These are phyloP conservation scores for Lasioglossum villosulum DNA, from an alignment of 2,888 invertebrate genomes.

Conservation along the genomic window DNA sequence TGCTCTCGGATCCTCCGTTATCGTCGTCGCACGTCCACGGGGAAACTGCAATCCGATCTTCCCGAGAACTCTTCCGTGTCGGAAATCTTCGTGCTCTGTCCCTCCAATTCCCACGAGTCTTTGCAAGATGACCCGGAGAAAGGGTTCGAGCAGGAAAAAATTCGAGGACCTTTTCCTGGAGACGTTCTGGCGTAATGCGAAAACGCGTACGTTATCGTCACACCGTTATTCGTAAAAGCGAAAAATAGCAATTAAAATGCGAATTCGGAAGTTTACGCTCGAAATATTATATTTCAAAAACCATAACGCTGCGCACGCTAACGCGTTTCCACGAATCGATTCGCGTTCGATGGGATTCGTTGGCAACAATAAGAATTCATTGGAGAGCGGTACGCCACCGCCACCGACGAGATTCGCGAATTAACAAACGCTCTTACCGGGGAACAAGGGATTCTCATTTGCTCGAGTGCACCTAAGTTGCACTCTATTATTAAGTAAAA, in stretches of 20 bases:
- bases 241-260: no score
- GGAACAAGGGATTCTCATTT: slow-evolving; percentile 18
- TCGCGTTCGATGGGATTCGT: background rate
- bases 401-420: background rate
- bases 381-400: background rate
- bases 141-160: background rate
- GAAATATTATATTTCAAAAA: background rate
- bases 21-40: background rate
- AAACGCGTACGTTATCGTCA: no score
- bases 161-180: no score
- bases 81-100: background rate
- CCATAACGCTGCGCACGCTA: background rate
- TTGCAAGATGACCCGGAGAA: background rate
- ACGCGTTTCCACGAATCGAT: background rate
- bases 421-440: slow-evolving; percentile 2
- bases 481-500: slow-evolving; percentile 7
- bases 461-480: slow-evolving; percentile 5
- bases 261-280: background rate
- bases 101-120: background rate
- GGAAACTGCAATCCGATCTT: slow-evolving; percentile 7
- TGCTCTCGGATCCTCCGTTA: background rate
- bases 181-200: no score
- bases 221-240: no score
- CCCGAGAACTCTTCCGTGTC: background rate
- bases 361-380: slow-evolving; percentile 7